Base-by-base conservation (phyloP, 2,888 invertebrate species). In the Agriopis aurantiaria region DNA sequence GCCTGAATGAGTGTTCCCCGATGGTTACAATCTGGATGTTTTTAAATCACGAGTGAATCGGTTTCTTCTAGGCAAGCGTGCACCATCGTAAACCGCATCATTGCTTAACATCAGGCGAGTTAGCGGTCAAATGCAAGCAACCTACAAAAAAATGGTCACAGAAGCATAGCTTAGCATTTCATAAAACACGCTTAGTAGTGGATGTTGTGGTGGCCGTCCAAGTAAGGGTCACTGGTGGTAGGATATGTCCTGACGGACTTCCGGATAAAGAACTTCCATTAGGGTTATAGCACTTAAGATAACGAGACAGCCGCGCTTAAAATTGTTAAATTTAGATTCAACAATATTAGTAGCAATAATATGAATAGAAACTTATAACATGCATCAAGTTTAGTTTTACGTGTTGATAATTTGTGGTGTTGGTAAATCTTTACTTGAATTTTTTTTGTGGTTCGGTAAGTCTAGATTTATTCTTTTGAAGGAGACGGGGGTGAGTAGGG, bases 191-290 rank as follows among this genome's bases (percentile, higher is more conserved):
- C 88, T 87, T n/a, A n/a, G 78, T 73, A 78, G 17, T 51, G 51
- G 6, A 10, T 77, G 77, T 75, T 70, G 73, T 84, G 82, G 84
- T 80, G 78, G 80, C 1, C 78, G 78, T 80, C 74, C 74, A 71
- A 76, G 78, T 79, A 80, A 82, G 82, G 81, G 75, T 81, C 78
- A 65, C 64, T 66, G 72, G 85, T 90, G 90, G 91, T 90, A 87
- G 83, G 88, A 90, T 90, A 89, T 83, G 84, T 80, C 75, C 75
- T 78, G 75, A 74, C 65, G 72, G 71, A 70, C 77, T 82, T 82
- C n/a, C n/a, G n/a, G n/a, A n/a, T n/a, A n/a, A n/a, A 80, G 75
- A 77, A 78, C 73, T 73, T 67, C 77, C 79, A 79, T 82, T 79
- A 81, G 72, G 69, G 71, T 75, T 72, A 72, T 57, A 59, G 69